Evolutionary conservation across 2,888 invertebrate genomes (phyloP).

Genomic region (Tricholauxania praeusta): DNA sequence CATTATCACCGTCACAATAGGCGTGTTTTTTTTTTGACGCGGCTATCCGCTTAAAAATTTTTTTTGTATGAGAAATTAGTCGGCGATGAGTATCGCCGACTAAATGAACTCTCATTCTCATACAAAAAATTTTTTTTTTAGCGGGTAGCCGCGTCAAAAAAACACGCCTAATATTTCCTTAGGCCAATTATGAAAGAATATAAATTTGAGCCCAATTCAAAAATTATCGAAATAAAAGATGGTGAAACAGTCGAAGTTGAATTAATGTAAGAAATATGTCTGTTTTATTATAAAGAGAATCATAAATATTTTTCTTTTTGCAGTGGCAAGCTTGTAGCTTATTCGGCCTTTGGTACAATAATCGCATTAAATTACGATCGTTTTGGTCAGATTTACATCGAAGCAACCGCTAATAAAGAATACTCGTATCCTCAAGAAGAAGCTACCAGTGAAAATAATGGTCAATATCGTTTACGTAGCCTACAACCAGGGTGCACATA

Average conservation of each 20-base stretch:
- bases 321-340: constrained; percentile 88
- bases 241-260: constrained; percentile 70
- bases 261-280: constrained; percentile 57
- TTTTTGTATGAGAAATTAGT: no score
- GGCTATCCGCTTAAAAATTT: no score
- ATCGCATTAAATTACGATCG: constrained; percentile 87
- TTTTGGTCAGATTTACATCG: constrained; percentile 83
- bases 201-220: no score
- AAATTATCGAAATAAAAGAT: no score
- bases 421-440: constrained; percentile 84
- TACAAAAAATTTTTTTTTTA: no score
- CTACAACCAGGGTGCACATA: constrained; percentile 78
- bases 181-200: no score
- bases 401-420: constrained; percentile 70
- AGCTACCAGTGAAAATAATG: constrained; percentile 81
- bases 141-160: no score
- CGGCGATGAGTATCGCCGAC: no score
- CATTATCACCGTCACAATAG: no score
- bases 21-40: no score
- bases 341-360: constrained; percentile 87
- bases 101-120: no score
- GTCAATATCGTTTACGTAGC: constrained; percentile 90
- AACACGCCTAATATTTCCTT: no score
- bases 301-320: constrained; percentile 36
- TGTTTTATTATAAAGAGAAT: background rate